Evolutionary conservation across 1,140 invertebrate genomes (phyloP).

Genomic region (Bombus turneri): DNA sequence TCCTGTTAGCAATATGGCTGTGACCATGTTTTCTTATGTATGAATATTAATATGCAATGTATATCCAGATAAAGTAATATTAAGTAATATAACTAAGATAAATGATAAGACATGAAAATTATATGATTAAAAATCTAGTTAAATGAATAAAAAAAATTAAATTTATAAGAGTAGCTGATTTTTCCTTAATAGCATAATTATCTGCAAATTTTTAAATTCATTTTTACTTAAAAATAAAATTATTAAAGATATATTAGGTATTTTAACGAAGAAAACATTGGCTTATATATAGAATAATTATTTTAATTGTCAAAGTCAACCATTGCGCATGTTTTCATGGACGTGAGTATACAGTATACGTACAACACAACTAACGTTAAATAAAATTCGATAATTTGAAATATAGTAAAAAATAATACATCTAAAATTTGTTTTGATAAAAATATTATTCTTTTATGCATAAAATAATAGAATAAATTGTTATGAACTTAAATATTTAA

Average conservation of each 20-base stretch:
- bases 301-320: background rate
- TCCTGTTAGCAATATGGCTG: constrained; percentile 71
- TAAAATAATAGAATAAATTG: background rate
- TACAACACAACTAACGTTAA: background rate
- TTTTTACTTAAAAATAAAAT: background rate
- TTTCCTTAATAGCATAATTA: background rate
- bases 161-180: background rate
- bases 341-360: background rate
- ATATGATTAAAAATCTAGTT: background rate
- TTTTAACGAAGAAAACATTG: background rate
- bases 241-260: background rate
- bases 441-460: background rate
- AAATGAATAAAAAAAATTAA: constrained; percentile 2
- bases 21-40: constrained; percentile 69
- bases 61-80: constrained; percentile 43
- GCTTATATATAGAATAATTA: background rate
- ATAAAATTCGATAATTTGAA: background rate
- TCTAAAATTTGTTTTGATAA: background rate
- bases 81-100: constrained; percentile 36
- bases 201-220: background rate
- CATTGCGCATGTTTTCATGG: constrained; percentile 10
- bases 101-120: constrained; percentile 11
- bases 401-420: background rate
- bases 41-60: constrained; percentile 49
- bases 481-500: background rate